Evolutionary conservation across 2,797 vertebrate genomes (phyloP).

Genomic region (Cynodonichthys magdalenae): DNA sequence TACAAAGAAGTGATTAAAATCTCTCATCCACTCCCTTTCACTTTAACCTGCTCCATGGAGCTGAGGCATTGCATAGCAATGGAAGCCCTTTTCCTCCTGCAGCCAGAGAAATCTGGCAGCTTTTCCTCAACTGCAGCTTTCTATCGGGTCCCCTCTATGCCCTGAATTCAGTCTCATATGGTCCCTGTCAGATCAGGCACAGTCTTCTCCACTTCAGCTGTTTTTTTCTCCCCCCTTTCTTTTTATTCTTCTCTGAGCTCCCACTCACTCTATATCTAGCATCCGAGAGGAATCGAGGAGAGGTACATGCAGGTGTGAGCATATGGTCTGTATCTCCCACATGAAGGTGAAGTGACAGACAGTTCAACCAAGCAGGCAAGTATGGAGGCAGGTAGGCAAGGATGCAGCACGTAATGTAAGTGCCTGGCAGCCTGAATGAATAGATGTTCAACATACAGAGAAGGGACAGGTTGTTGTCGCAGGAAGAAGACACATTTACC

Average conservation of each 20-base stretch:
- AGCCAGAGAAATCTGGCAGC: slow-evolving; percentile 38
- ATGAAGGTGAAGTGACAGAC: slow-evolving; percentile 49
- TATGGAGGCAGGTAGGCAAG: slow-evolving; percentile 34
- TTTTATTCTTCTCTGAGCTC: slow-evolving; percentile 30
- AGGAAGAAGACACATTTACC: slow-evolving; percentile 66
- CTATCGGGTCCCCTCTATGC: slow-evolving; percentile 33
- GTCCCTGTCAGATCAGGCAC: slow-evolving; percentile 56
- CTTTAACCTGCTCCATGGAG: slow-evolving; percentile 51
- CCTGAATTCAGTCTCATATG: slow-evolving; percentile 41
- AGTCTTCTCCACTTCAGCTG: slow-evolving; percentile 46
- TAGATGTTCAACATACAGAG: slow-evolving; percentile 42
- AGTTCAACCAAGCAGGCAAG: slow-evolving; percentile 37
- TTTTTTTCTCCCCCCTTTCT: slow-evolving; percentile 51
- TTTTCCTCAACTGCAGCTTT: slow-evolving; percentile 24
- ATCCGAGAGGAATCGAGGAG: slow-evolving; percentile 33
- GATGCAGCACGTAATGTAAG: slow-evolving; percentile 27
- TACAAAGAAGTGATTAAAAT: slow-evolving; percentile 72
- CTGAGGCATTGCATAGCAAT: slow-evolving; percentile 65
- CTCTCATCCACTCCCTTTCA: slow-evolving; percentile 65
- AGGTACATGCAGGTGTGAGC: slow-evolving; percentile 39
- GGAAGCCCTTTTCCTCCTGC: slow-evolving; percentile 27
- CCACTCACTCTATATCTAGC: slow-evolving; percentile 52
- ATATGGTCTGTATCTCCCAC: slow-evolving; percentile 37
- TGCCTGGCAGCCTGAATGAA: slow-evolving; percentile 26
- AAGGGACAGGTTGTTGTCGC: slow-evolving; percentile 22